Evolutionary conservation across 2,888 invertebrate species (phyloP).

Genomic region (Papilio protenor): DNA sequence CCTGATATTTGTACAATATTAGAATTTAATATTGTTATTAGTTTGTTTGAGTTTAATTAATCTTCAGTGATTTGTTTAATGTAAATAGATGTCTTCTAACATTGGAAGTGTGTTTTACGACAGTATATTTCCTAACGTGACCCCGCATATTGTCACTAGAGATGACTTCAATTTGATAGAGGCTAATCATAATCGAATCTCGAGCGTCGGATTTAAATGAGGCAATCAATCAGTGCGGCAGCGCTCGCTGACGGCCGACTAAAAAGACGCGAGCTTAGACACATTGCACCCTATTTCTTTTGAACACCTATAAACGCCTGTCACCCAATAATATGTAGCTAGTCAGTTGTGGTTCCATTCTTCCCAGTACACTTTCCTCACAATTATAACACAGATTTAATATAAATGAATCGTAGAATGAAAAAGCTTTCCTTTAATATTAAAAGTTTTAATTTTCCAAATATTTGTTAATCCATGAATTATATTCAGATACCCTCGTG

Average conservation of each 20-base stretch:
- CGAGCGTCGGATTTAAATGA: slow-evolving; percentile 72
- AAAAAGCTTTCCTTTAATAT: not conserved
- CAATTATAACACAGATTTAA: not conserved
- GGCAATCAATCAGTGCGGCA: slow-evolving; percentile 75
- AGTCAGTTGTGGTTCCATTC: not conserved
- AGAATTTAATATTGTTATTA: not conserved
- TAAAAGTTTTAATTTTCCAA: slow-evolving; percentile 23
- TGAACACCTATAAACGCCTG: not conserved
- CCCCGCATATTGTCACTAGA: slow-evolving; percentile 41
- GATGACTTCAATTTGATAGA: slow-evolving; percentile 43
- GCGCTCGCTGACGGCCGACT: slow-evolving; percentile 64
- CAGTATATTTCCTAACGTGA: slow-evolving; percentile 23
- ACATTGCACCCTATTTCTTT: slow-evolving; percentile 21
- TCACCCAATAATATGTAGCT: not conserved
- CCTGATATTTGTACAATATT: not conserved
- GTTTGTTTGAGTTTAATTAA: not conserved
- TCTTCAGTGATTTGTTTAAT: not conserved
- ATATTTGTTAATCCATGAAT: slow-evolving; percentile 63
- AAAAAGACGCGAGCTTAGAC: slow-evolving; percentile 31
- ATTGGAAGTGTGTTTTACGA: slow-evolving; percentile 4
- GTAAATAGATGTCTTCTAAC: not conserved
- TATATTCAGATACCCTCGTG: slow-evolving; percentile 75
- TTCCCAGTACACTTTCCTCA: not conserved
- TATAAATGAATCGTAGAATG: not conserved
- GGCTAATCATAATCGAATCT: slow-evolving; percentile 78